Base-by-base conservation (phyloP, 2,113 vertebrate species). In the Tapirus terrestris region DNA sequence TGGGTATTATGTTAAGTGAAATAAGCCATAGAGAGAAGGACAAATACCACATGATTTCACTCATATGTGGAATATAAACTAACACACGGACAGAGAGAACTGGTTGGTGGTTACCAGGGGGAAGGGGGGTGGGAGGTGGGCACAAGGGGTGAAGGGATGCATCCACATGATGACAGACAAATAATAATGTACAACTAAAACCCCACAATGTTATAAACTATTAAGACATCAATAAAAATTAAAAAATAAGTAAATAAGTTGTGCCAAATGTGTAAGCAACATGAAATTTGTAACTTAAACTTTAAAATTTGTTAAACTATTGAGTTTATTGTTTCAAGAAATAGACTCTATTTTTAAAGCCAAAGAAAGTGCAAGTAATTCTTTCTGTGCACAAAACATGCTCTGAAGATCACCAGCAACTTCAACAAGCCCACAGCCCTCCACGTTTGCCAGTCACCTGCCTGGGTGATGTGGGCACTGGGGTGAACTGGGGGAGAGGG, bases 361-460 rank as follows among this genome's bases (percentile, higher is more conserved):
- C 80, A 70, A 60, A 85, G 48, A 43, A 67, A 60, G 8, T 85
- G 36, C 36, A 45, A 48, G 56, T 56, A 21, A 5, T n/a, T 21
- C 76, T 53, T 39, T 60, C 39, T 31, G 5, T 39, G 25, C 33
- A 79, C 4, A 6, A 36, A 48, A 65, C 0, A 5, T 14, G 9
- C 13, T 76, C 87, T 77, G 33, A 60, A 17, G 25, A 67, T 36
- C 68, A 21, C 60, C 27, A 43, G 76, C 76, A 77, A 4, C 13
- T 36, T 53, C 61, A 12, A 60, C 53, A 84, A 63, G 23, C 33
- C 39, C 12, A 4, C 27, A 43, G 39, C 33, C n/a, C n/a, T 67
- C 61, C 23, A 29, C 0, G 0, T 33, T 27, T 6, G 21, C 43
- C 60, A 10, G 14, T 45, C 0, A 2, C 45, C 51, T 7, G 18